Evolutionary conservation across 2,113 vertebrate genomes (phyloP), one percentile per base, ranked within the genome.

Genomic region (Anthoscopus minutus): DNA sequence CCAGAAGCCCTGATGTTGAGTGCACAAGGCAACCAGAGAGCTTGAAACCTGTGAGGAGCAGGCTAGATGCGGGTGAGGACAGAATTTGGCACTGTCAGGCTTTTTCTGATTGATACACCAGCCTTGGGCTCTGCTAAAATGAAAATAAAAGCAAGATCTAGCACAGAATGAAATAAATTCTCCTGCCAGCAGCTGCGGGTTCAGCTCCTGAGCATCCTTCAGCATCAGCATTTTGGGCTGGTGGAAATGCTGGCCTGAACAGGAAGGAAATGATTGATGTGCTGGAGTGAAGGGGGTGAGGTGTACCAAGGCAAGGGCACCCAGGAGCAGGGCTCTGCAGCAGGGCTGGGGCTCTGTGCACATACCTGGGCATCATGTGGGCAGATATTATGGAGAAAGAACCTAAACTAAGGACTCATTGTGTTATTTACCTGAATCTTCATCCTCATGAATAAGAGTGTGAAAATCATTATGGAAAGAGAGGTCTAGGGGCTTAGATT

Each of bases 71-170:
- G 17, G 50, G 37, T 8, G 2, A 9, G 42, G 60, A 50, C 0
- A 2, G 22, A 15, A 7, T 74, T 84, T 54, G 87, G 82, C 76
- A 44, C 47, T 18, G 42, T 93, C 71, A 77, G 82, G 58, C 45
- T 76, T 94, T 94, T 93, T 66, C 37, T 72, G 82, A 82, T 87
- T 92, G 86, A 93, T 89, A 48, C 18, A 66, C 77, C 71, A 4
- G 4, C 37, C 50, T 25, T 6, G 5, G 37, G 6, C 56, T 81
- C 77, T 38, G 31, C 77, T 84, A 38, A 81, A 92, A 84, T 70
- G 33, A 80, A 73, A 94, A 86, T 54, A 86, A 83, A 94, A 81
- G 76, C 67, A 87, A 82, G 40, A 61, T 45, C 66, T 37, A 72
- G 33, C 3, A 0, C 4, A 70, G 69, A 81, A 60, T 1, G 3